phyloP scores from a whole-genome alignment of 2,113 vertebrate genomes.

The Hoplias malabaricus region DNA sequence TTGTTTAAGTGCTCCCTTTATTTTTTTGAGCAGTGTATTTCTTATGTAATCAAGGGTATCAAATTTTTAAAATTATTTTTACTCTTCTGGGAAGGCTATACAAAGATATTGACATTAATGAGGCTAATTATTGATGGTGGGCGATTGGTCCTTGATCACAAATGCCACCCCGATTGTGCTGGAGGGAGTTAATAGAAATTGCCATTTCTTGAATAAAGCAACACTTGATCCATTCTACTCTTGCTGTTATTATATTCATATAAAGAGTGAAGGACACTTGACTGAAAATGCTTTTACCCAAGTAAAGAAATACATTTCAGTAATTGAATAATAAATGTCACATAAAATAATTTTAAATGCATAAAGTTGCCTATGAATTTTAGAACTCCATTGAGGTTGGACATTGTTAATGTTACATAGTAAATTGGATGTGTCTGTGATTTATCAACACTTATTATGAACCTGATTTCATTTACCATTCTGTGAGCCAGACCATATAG shows the following conservation, averaged over 20 bases:
- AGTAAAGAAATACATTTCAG: constrained; percentile 25
- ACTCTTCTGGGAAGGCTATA: no score
- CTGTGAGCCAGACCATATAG: neutral
- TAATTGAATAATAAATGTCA: constrained; percentile 18
- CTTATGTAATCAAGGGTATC: no score
- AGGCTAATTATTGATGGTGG: no score
- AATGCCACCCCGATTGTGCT: no score
- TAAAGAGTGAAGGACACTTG: constrained; percentile 4
- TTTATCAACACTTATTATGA: neutral
- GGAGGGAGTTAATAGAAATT: no score
- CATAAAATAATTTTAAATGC: constrained; percentile 28
- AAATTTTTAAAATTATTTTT: no score
- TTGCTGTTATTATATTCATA: neutral
- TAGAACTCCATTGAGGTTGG: constrained; percentile 39
- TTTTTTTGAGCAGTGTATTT: no score
- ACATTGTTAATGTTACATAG: neutral
- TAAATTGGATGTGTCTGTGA: neutral
- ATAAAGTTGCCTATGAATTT: constrained; percentile 50
- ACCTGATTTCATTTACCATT: neutral
- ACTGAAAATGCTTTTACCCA: constrained; percentile 8
- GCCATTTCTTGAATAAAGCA: neutral
- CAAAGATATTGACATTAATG: no score
- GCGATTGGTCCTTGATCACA: no score
- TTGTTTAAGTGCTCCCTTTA: no score
- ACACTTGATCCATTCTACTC: neutral